Evolutionary conservation across 1,140 invertebrate species (phyloP).

Genomic region (Nixonia krombeini): DNA sequence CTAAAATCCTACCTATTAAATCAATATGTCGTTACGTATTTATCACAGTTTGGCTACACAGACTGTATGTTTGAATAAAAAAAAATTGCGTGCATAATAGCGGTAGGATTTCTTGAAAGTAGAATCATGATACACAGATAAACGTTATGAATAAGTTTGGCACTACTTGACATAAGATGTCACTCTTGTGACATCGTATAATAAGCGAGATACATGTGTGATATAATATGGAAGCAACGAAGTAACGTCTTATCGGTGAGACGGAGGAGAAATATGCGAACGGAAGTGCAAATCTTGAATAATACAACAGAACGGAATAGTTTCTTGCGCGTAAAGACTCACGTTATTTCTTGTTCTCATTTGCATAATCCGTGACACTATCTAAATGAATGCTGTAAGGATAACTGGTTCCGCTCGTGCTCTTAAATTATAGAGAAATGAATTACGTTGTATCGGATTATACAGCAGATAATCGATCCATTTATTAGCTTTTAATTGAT

Average conservation of each 20-base stretch:
- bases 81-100: slow-evolving; percentile 9
- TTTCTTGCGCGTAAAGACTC: slow-evolving; percentile 28
- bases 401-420: slow-evolving; percentile 43
- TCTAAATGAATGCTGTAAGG: slow-evolving; percentile 49
- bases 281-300: slow-evolving; percentile 34
- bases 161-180: neutral
- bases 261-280: slow-evolving; percentile 37
- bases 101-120: too few species aligned
- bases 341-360: slow-evolving; percentile 44
- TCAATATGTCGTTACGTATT: too few species aligned
- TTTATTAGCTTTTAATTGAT: slow-evolving; percentile 16
- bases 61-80: slow-evolving; percentile 12
- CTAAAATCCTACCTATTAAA: too few species aligned
- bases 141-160: too few species aligned
- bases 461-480: slow-evolving; percentile 31
- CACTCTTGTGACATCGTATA: neutral
- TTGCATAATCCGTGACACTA: slow-evolving; percentile 44
- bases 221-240: slow-evolving; percentile 30
- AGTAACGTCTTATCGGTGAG: slow-evolving; percentile 35
- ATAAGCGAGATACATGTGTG: slow-evolving; percentile 36
- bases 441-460: slow-evolving; percentile 38
- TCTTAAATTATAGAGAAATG: slow-evolving; percentile 38
- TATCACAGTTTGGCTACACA: neutral
- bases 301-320: slow-evolving; percentile 30
- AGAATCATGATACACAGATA: too few species aligned